These are phyloP conservation scores for Plectrocnemia conspersa DNA, from an alignment of 1,140 invertebrate genomes.

Conservation along the genomic window DNA sequence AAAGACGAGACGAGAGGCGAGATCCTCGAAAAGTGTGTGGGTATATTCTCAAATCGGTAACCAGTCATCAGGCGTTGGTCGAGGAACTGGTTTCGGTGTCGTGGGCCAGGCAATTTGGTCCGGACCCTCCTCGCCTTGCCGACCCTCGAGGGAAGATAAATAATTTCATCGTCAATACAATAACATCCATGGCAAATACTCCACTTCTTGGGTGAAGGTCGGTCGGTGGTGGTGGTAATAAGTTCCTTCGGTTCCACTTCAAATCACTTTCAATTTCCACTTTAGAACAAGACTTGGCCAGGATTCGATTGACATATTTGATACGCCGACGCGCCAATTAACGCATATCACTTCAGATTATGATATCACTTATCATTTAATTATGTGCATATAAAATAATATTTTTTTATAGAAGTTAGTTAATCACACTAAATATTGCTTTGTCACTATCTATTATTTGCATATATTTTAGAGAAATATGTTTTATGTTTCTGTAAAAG, in stretches of 20 bases:
- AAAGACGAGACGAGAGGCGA: neutral
- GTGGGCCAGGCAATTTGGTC: constrained; percentile 3
- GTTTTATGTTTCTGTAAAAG: too few relatives aligned
- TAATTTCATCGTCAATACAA: constrained; percentile 10
- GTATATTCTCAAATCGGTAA: constrained; percentile 23
- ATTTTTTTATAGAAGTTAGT: too few relatives aligned
- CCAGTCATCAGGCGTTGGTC: constrained; percentile 16
- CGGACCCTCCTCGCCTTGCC: constrained; percentile 1
- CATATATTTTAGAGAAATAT: too few relatives aligned
- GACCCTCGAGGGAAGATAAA: constrained; percentile 9
- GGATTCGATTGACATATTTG: too few relatives aligned
- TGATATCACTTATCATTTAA: too few relatives aligned
- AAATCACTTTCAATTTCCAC: constrained; percentile 16
- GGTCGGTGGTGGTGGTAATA: constrained; percentile 13
- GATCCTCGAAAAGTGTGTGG: constrained; percentile 20
- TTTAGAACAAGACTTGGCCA: too few relatives aligned
- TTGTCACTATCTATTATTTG: too few relatives aligned
- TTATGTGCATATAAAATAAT: too few relatives aligned
- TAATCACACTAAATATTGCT: too few relatives aligned
- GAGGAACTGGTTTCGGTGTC: constrained; percentile 17
- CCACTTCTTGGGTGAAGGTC: constrained; percentile 17
- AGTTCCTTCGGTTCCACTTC: neutral
- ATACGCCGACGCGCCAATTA: too few relatives aligned
- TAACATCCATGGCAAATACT: neutral
- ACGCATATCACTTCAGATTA: too few relatives aligned